phyloP scores from a whole-genome alignment of 2,888 invertebrate genomes.

The Patella caerulea region DNA sequence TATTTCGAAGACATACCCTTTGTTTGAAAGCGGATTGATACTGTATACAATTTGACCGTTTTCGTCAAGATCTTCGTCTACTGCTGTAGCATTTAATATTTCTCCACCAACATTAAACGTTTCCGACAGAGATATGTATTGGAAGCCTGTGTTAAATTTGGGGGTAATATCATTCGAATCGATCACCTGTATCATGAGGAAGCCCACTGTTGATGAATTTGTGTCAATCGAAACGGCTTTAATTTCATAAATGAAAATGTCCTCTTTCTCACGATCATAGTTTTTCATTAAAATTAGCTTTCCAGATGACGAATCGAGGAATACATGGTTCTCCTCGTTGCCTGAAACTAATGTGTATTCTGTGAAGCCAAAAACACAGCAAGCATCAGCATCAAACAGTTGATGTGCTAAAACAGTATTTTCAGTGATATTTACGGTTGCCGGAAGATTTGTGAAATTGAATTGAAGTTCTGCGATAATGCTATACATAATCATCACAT shows the following conservation, averaged over 20 bases:
- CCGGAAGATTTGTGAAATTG: background rate
- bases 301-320: slow-evolving; percentile 38
- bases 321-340: slow-evolving; percentile 79
- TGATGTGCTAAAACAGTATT: background rate
- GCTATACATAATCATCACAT: slow-evolving; percentile 39
- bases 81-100: slow-evolving; percentile 41
- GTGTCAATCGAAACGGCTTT: slow-evolving; percentile 34
- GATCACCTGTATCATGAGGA: slow-evolving; percentile 40
- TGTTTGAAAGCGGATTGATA: slow-evolving; percentile 35
- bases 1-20: slow-evolving; percentile 40
- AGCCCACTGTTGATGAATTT: slow-evolving; percentile 30
- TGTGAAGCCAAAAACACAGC: slow-evolving; percentile 19
- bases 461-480: slow-evolving; percentile 29
- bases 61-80: slow-evolving; percentile 49
- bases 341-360: slow-evolving; percentile 89
- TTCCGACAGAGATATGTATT: slow-evolving; percentile 43
- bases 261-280: slow-evolving; percentile 45
- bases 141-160: slow-evolving; percentile 35
- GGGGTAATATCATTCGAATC: slow-evolving; percentile 57
- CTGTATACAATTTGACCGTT: slow-evolving; percentile 50
- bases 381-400: background rate
- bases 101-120: slow-evolving; percentile 28
- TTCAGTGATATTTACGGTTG: background rate
- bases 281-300: slow-evolving; percentile 36
- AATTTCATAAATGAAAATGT: slow-evolving; percentile 34